Percentiles rank a stretch among this genome's conserved stretches.
These are phyloP conservation scores for Distichodus sexfasciatus DNA, from an alignment of 2,797 vertebrate genomes.

Conservation along the genomic window DNA sequence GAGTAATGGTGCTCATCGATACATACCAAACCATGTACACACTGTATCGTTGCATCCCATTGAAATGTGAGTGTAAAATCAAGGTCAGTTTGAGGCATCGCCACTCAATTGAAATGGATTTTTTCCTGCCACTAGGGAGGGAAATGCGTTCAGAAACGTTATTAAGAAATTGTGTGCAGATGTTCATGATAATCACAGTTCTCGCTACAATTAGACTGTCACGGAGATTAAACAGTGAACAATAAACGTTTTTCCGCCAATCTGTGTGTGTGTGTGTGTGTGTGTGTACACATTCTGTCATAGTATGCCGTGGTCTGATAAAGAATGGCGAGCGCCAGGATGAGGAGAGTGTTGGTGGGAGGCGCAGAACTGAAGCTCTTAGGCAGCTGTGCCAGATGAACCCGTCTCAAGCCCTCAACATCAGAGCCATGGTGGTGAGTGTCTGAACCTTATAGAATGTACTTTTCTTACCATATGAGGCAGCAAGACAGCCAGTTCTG, in stretches of 20 bases:
- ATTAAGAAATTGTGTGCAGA: too few species aligned
- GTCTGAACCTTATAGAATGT: neutral
- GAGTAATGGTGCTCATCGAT: too few species aligned
- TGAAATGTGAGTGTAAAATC: too few species aligned
- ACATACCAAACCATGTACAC: too few species aligned
- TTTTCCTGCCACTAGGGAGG: too few species aligned
- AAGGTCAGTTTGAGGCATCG: too few species aligned
- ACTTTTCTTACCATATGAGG: neutral
- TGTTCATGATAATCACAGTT: too few species aligned
- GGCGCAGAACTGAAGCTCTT: slow-evolving; percentile 91
- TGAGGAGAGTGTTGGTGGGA: slow-evolving; percentile 91
- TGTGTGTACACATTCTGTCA: neutral
- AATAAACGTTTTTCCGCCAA: neutral
- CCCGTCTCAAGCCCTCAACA: slow-evolving; percentile 93
- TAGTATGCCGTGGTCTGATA: slow-evolving; percentile 94
- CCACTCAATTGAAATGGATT: too few species aligned
- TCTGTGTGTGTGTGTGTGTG: too few species aligned
- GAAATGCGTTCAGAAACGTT: too few species aligned
- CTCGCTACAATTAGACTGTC: too few species aligned
- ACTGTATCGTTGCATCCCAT: too few species aligned
- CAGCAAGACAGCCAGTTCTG: neutral
- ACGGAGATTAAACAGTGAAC: slow-evolving; percentile 12
- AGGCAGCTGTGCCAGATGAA: slow-evolving; percentile 97
- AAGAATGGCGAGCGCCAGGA: slow-evolving; percentile 97
- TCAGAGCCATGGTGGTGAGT: slow-evolving; percentile 98